Evolutionary conservation across 2,113 vertebrate species (phyloP), one percentile per base, ranked within the genome.

Genomic region (Oncorhynchus kisutch): DNA sequence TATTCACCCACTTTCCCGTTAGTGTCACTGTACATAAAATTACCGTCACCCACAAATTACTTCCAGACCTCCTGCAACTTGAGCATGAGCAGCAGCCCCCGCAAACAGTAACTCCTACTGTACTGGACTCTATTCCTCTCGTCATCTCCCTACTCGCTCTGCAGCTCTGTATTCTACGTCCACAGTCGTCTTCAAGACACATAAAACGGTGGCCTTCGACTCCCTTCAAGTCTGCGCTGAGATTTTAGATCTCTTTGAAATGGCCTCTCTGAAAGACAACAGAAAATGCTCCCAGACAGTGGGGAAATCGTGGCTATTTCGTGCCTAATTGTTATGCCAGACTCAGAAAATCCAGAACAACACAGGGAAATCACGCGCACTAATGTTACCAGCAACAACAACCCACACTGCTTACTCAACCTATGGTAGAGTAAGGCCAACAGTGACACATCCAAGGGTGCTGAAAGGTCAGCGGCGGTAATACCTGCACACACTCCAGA

Each of bases 11-110:
- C 78, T 79, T 82, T 88, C 80, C 80, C 86, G 86, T 81, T 90
- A 81, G 81, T 83, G 77, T 87, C 82, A 78, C 78, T 84, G 79
- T 87, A 90, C 88, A 87, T 89, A 91, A 81, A 88, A 89, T 92
- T 90, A 92, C 85, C 77, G 71, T 87, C 76, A 78, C 86, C 81
- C 85, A 88, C 80, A 90, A 85, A 88, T 86, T 75, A 88, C 83
- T 85, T 89, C 66, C 84, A 88, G 88, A 81, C 87, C 82, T 72
- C 29, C 27, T 18, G 24, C 11, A n/a, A 59, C 86, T 79, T 81
- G 79, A 86, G 78, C 39, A 45, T 45, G 39, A 45, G 39, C 9
- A 12, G 8, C 81, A 67, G 75, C 86, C 88, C 79, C 78, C 81
- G 75, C 86, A 84, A 78, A 81, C 54, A 69, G 25, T 81, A 79